Percentiles rank a stretch among this genome's conserved stretches.
Conservation (phyloP, 1,140 invertebrate species). For the Leptopilina boulardi region DNA sequence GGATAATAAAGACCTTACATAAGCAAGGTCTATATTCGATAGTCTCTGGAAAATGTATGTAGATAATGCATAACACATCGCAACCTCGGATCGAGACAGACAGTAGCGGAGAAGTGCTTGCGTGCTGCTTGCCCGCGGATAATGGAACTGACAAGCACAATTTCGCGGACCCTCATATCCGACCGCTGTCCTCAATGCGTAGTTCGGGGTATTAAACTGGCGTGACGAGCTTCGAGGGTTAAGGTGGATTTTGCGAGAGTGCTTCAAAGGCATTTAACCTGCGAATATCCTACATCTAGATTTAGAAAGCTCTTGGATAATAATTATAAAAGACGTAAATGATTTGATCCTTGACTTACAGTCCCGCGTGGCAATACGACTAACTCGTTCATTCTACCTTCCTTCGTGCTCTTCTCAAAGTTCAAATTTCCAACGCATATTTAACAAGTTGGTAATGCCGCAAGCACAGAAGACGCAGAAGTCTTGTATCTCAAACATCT, state of each 20-base stretch:
- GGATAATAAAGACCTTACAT: neutral
- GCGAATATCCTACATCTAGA: conserved; percentile 60
- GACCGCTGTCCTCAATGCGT: conserved; percentile 68
- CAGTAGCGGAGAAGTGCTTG: neutral
- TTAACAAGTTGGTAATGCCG: conserved; percentile 68
- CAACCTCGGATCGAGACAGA: neutral
- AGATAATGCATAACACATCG: neutral
- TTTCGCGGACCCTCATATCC: conserved; percentile 70
- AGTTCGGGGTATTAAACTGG: conserved; percentile 68
- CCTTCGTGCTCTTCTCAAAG: conserved; percentile 52
- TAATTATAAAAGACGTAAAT: conserved; percentile 73
- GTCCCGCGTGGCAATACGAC: conserved; percentile 25
- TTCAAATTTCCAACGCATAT: conserved; percentile 64
- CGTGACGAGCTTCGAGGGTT: conserved; percentile 59
- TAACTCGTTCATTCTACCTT: conserved; percentile 26
- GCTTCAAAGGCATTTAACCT: conserved; percentile 67
- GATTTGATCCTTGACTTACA: conserved; percentile 35
- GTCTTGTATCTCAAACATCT: conserved; percentile 42
- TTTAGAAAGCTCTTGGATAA: conserved; percentile 72
- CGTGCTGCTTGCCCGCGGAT: conserved; percentile 53
- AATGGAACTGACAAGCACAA: conserved; percentile 73
- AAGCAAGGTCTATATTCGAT: neutral
- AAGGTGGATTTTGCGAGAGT: conserved; percentile 60
- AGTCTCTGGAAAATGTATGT: neutral
- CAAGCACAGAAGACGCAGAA: conserved; percentile 54